Evolutionary conservation across 2,888 invertebrate species (phyloP).

Genomic region (Cordylochernes scorpioides): DNA sequence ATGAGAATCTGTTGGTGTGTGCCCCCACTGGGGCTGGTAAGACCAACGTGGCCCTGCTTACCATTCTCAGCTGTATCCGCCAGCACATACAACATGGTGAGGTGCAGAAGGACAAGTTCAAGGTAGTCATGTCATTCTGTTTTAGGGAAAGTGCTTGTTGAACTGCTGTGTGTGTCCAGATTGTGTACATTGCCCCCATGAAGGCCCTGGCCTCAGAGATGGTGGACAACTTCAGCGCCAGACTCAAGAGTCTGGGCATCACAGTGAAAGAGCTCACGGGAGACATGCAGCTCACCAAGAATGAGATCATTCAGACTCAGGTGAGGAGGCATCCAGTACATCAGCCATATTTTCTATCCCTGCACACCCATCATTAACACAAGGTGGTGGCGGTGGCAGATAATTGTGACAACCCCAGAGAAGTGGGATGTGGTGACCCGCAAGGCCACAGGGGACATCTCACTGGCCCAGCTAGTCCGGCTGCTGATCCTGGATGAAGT

Average conservation of each 20-base stretch:
- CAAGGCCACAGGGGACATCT: conserved; percentile 55
- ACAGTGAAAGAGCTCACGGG: conserved; percentile 77
- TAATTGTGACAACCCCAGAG: conserved; percentile 94
- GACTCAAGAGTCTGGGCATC: conserved; percentile 49
- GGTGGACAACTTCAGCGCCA: conserved; percentile 69
- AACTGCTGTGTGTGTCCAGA: conserved; percentile 27
- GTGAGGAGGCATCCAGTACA: conserved; percentile 14
- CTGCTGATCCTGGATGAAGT: conserved; percentile 89
- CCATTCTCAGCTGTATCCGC: conserved; percentile 67
- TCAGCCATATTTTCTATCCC: not conserved
- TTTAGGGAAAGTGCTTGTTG: not conserved
- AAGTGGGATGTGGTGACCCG: conserved; percentile 99
- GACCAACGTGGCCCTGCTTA: conserved; percentile 84
- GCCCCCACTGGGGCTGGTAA: conserved; percentile 98
- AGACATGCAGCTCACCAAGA: conserved; percentile 85
- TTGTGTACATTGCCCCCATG: conserved; percentile 98
- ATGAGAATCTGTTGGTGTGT: conserved; percentile 87
- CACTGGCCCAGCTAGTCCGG: conserved; percentile 62
- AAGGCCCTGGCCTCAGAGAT: conserved; percentile 96
- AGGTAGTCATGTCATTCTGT: conserved; percentile 30
- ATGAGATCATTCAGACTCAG: conserved; percentile 79
- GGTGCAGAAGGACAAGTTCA: conserved; percentile 69
- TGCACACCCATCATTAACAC: not conserved
- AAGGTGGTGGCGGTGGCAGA: conserved; percentile 22
- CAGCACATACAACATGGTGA: conserved; percentile 47